Conservation (phyloP, 2,888 invertebrate species). For the Drosophila robusta region DNA sequence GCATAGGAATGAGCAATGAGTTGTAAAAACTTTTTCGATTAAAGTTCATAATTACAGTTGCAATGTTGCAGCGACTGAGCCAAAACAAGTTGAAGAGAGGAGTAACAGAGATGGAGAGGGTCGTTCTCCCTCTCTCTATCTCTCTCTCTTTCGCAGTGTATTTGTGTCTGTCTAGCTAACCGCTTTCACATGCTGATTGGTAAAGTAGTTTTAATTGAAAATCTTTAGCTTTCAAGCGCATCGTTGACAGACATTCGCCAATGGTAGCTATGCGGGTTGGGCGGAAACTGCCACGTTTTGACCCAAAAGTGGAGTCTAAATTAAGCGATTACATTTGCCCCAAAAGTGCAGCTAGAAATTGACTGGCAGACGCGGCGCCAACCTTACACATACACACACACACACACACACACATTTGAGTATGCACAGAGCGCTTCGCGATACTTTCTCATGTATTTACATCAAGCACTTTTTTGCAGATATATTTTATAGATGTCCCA, state of each 20-base stretch:
- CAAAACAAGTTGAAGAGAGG: slow-evolving; percentile 7
- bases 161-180: slow-evolving; percentile 25
- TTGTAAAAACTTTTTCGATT: slow-evolving; percentile 78
- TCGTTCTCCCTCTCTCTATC: neutral
- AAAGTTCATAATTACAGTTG: slow-evolving; percentile 78
- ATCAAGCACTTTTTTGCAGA: slow-evolving; percentile 22
- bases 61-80: slow-evolving; percentile 45
- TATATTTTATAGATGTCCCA: slow-evolving; percentile 5
- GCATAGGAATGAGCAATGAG: slow-evolving; percentile 72
- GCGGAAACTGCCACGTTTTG: slow-evolving; percentile 30
- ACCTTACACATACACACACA: neutral
- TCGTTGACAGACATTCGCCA: slow-evolving; percentile 36
- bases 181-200: slow-evolving; percentile 67
- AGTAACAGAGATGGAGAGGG: neutral
- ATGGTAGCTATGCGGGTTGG: neutral
- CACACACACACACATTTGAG: neutral
- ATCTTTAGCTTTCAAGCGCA: slow-evolving; percentile 66
- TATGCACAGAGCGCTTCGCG: neutral
- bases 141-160: neutral
- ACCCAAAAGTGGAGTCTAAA: slow-evolving; percentile 39
- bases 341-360: slow-evolving; percentile 28
- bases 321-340: slow-evolving; percentile 48
- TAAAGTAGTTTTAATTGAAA: slow-evolving; percentile 80
- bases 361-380: slow-evolving; percentile 34
- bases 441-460: slow-evolving; percentile 38